Percentiles rank a stretch among this genome's conserved stretches.
Conservation (phyloP, 92 coral and sea anemone species). For the Porites rus region DNA sequence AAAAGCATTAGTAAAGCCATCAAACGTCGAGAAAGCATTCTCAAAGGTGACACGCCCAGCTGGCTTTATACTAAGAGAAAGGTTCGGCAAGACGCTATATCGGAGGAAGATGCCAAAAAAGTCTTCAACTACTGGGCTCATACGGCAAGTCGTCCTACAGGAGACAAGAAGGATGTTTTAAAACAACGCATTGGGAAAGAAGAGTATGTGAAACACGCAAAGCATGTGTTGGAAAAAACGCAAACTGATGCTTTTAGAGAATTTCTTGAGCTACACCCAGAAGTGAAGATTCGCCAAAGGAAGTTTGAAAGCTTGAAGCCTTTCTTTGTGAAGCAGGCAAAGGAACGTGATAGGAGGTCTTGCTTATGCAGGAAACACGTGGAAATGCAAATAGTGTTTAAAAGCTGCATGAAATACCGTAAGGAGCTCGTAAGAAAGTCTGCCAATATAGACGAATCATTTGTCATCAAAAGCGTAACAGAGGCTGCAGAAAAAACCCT, state of each 20-base stretch:
- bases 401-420: constrained; percentile 59
- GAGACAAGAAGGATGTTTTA: constrained; percentile 36
- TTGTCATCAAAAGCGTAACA: not conserved
- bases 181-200: constrained; percentile 40
- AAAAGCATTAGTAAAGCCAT: constrained; percentile 3
- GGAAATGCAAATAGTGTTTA: constrained; percentile 55
- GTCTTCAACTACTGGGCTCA: constrained; percentile 48
- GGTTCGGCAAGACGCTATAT: constrained; percentile 20
- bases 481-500: constrained; percentile 19
- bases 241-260: constrained; percentile 69
- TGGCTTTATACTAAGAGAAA: constrained; percentile 35
- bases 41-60: constrained; percentile 16
- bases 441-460: not conserved
- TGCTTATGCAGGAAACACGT: constrained; percentile 71
- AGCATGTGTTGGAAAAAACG: constrained; percentile 67
- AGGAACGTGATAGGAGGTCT: constrained; percentile 58
- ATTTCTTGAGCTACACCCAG: constrained; percentile 39
- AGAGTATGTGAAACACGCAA: constrained; percentile 51
- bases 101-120: constrained; percentile 21
- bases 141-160: constrained; percentile 48
- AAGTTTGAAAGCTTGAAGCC: constrained; percentile 70
- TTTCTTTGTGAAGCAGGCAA: constrained; percentile 58
- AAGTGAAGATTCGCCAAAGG: constrained; percentile 53
- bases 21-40: not conserved
- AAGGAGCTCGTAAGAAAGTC: constrained; percentile 32